Evolutionary conservation across 2,888 invertebrate species (phyloP), one percentile per base, ranked within the genome.

Genomic region (Oeneis ivallda): DNA sequence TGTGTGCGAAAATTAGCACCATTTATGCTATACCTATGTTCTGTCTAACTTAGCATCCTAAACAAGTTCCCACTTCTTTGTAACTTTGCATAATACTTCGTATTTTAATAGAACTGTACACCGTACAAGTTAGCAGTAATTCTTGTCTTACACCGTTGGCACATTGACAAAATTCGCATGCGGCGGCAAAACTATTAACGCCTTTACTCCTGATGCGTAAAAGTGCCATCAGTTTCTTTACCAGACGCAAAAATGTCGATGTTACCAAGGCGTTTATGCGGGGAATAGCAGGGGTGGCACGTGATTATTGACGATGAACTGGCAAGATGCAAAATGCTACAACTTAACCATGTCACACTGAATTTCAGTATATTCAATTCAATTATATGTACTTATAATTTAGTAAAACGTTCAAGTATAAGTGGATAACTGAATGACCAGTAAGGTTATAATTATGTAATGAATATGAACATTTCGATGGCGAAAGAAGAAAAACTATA

Each of bases 201-300:
- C 26, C 26, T 26, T 26, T 26, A 26, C 26, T 26, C 26, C 26
- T 26, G 5, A 4, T 26, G n/a, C n/a, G n/a, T 5, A 26, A 26
- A 26, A 26, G 26, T 5, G 26, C 5, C 5, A 1, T 26, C 26
- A 26, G 26, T 26, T 26, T 26, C 26, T 5, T 26, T 1, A 26
- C 26, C 3, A 26, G 26, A 5, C 5, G 26, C 26, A 5, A 26
- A 26, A 4, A 4, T 26, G 26, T 26, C 26, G 5, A 5, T 26
- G 26, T 26, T 26, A 26, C 26, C 2, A 37, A 37, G 7, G 37
- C 37, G 37, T 45, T 15, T 34, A 49, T 37, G 49, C 49, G 59
- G 59, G 59, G 59, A 59, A 59, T 37, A 59, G 59, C 59, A 34
- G 59, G 37, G 59, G 59, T 34, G 59, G 49, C 10, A 50, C 4